Evolutionary conservation across 2,888 invertebrate species (phyloP).

Genomic region (Cybosia mesomella): DNA sequence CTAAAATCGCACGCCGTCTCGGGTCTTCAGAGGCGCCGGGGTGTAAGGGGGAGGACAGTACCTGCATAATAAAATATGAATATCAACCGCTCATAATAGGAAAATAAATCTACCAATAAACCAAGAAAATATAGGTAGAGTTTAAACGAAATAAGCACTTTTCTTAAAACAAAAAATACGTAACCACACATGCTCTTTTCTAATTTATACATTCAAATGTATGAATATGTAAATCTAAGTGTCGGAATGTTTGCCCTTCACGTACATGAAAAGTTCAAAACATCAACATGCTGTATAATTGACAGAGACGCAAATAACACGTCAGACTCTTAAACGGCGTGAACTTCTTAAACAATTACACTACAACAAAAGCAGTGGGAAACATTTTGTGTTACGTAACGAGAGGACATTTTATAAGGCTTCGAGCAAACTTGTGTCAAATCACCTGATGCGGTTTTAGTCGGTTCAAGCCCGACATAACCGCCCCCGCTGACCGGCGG

Average conservation of each 20-base stretch:
- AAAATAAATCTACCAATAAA: too few relatives aligned
- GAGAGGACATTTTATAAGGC: not conserved
- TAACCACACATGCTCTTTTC: not conserved
- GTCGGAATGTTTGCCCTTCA: conserved; percentile 20
- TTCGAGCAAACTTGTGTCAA: not conserved
- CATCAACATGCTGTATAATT: conserved; percentile 5
- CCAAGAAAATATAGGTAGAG: too few relatives aligned
- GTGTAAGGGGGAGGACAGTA: too few relatives aligned
- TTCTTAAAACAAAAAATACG: too few relatives aligned
- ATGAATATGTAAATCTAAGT: conserved; percentile 10
- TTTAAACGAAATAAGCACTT: too few relatives aligned
- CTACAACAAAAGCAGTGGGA: not conserved
- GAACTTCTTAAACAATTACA: conserved; percentile 14
- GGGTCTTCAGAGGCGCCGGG: too few relatives aligned
- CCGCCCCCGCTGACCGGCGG: too few relatives aligned
- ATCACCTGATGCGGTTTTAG: not conserved
- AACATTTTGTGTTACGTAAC: conserved; percentile 5
- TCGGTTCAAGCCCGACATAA: too few relatives aligned
- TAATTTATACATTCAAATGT: conserved; percentile 10
- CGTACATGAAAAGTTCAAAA: conserved; percentile 13
- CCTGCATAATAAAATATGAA: too few relatives aligned
- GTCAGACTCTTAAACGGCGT: conserved; percentile 7
- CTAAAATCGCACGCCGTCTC: too few relatives aligned
- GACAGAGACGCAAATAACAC: conserved; percentile 8
- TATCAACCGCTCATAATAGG: too few relatives aligned